Evolutionary conservation across 2,797 vertebrate genomes (phyloP).

Genomic region (Chanos chanos): DNA sequence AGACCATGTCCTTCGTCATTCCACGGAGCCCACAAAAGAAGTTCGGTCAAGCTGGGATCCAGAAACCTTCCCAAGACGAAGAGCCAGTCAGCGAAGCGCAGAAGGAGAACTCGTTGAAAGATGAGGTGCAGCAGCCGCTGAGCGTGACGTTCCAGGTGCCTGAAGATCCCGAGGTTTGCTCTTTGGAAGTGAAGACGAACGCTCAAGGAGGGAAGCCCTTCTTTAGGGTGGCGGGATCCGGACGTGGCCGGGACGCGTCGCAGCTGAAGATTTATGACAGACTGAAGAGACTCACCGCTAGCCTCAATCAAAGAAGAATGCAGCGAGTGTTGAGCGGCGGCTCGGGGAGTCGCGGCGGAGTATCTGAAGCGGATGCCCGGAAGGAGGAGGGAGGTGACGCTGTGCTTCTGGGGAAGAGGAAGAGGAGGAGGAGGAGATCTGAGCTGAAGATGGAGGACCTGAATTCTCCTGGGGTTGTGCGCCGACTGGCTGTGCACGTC

Average conservation of each 20-base stretch:
- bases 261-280: conserved; percentile 84
- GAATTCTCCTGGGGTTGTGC: conserved; percentile 71
- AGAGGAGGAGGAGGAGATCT: conserved; percentile 56
- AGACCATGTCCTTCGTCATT: conserved; percentile 60
- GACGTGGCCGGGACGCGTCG: conserved; percentile 65
- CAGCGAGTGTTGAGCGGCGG: conserved; percentile 13
- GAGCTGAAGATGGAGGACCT: conserved; percentile 74
- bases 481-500: conserved; percentile 70
- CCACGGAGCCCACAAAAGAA: conserved; percentile 55
- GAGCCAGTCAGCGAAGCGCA: no score
- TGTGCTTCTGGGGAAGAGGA: neutral
- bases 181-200: neutral
- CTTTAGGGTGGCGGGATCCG: conserved; percentile 55
- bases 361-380: conserved; percentile 11
- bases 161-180: neutral
- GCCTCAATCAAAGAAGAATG: conserved; percentile 61
- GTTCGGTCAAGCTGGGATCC: conserved; percentile 4
- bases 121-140: no score
- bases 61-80: no score
- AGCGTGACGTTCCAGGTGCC: neutral
- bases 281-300: conserved; percentile 70
- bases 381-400: neutral
- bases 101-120: no score
- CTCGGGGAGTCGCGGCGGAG: neutral
- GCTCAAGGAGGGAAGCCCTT: neutral